Base-by-base conservation (phyloP, 2,888 invertebrate genomes). In the Busseola fusca region DNA sequence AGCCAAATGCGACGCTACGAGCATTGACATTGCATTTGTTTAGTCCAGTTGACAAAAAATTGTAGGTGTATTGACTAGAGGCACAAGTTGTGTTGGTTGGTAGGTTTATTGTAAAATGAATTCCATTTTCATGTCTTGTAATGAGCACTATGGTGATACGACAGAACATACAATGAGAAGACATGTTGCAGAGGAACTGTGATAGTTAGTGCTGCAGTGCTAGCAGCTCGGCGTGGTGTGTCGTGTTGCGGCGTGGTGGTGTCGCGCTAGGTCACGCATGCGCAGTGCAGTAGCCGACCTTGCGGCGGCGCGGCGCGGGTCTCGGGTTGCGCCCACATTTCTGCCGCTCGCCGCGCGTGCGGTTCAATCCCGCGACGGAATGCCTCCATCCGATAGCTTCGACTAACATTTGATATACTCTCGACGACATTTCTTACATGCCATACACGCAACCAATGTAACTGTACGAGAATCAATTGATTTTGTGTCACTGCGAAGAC, bases 271-370 rank as follows among this genome's bases (percentile, higher is more conserved):
- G 89, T 90, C 90, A 90, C 86, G 89, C 90, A 89, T 87, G 93
- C 93, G 93, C 92, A 90, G 92, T 94, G 92, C 95, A 93, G 95
- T 94, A 95, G 95, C 94, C 93, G 95, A 92, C 95, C 95, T 95
- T 95, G 95, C 91, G 87, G 88, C 82, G 72, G 83, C 84, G 82
- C 82, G 82, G 87, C 87, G 88, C 86, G 81, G 87, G 85, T 93
- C 89, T 95, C 93, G 82, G 78, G 89, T 95, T 91, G 89, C 94
- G 90, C 87, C 92, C 93, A 92, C 94, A 95, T 94, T 91, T 91
- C 94, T 91, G 93, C 89, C 88, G 93, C 84, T 88, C 93, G 92
- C 88, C 91, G 91, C 93, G 94, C 95, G 93, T 93, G 94, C 93
- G 91, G 91, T 92, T 89, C 93, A 89, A 83, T 86, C 89, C 91